Evolutionary conservation across 1,140 invertebrate species (phyloP).

Genomic region (Maconellicoccus hirsutus): DNA sequence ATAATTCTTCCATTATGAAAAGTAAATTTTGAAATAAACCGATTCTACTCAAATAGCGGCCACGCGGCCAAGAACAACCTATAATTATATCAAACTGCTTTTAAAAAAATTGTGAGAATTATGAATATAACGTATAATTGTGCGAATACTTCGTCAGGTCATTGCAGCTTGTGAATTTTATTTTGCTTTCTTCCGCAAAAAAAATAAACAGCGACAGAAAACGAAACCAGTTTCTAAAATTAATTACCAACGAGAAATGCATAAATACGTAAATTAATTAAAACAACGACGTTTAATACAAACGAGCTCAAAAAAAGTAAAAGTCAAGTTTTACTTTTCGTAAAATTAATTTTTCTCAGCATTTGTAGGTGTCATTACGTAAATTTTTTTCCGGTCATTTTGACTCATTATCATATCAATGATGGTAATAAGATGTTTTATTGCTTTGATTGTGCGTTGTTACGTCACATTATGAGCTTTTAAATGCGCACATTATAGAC

Average conservation of each 20-base stretch:
- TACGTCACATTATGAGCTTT: background rate
- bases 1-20: too few relatives aligned
- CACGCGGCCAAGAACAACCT: background rate
- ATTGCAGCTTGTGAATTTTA: background rate
- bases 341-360: background rate
- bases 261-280: slow-evolving; percentile 1
- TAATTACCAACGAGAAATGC: slow-evolving; percentile 4
- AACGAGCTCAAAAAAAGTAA: background rate
- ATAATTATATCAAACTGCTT: background rate
- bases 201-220: background rate
- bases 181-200: slow-evolving; percentile 1
- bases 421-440: background rate
- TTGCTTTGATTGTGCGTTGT: background rate
- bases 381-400: background rate
- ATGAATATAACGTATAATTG: background rate
- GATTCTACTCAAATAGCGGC: too few relatives aligned
- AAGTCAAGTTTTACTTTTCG: background rate
- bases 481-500: background rate
- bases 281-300: background rate
- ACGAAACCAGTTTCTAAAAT: background rate
- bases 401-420: background rate
- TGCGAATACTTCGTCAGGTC: background rate
- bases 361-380: background rate
- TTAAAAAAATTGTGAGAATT: too few relatives aligned
- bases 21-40: too few relatives aligned